phyloP scores from a whole-genome alignment of 2,797 vertebrate genomes.

The Bradypodion pumilum region DNA sequence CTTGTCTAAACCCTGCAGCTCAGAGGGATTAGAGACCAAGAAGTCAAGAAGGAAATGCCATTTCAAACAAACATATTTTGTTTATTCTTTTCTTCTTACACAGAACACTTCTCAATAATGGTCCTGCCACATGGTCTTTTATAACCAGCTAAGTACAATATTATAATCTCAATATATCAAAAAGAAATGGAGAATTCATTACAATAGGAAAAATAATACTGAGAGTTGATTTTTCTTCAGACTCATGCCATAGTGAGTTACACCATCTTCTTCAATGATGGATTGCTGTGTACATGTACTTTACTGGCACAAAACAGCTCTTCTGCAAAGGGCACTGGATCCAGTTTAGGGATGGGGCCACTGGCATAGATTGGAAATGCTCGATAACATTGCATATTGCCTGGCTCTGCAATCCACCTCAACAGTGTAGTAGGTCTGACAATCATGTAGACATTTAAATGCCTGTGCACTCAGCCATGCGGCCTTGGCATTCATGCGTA shows the following conservation, averaged over 20 bases:
- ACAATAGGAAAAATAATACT: constrained; percentile 29
- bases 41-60: constrained; percentile 29
- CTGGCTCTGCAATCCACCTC: too few relatives aligned
- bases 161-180: constrained; percentile 39
- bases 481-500: background rate
- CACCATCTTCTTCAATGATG: background rate
- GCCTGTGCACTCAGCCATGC: too few relatives aligned
- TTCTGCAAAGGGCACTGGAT: background rate
- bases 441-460: background rate
- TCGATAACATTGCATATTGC: too few relatives aligned
- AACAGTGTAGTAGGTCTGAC: background rate
- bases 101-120: constrained; percentile 33
- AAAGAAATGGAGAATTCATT: constrained; percentile 25
- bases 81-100: constrained; percentile 33
- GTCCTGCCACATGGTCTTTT: constrained; percentile 37
- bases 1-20: background rate
- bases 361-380: background rate
- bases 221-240: constrained; percentile 42
- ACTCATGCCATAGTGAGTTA: background rate
- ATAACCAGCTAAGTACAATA: constrained; percentile 52
- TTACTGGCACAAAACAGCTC: background rate
- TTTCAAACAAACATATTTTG: constrained; percentile 16
- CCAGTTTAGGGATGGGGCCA: background rate
- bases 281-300: background rate
- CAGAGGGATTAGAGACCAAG: constrained; percentile 33